A percentile compares a stretch with the other conserved stretches of the same genome.
phyloP scores from a whole-genome alignment of 2,113 vertebrate genomes.

The Syrrhaptes paradoxus region DNA sequence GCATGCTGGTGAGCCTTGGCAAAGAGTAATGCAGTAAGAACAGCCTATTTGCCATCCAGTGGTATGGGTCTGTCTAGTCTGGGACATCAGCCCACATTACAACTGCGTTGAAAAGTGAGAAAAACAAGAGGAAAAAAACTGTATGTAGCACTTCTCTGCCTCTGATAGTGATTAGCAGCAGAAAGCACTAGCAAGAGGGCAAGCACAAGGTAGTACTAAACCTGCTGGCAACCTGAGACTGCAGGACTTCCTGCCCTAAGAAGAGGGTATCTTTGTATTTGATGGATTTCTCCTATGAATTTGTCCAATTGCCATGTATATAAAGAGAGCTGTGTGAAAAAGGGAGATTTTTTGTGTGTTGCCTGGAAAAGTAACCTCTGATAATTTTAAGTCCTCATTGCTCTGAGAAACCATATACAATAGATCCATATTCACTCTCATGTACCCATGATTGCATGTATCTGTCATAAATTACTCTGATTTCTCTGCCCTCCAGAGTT shows the following conservation, averaged over 20 bases:
- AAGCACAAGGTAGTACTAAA: neutral
- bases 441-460: neutral
- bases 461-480: neutral
- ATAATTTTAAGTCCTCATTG: neutral
- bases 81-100: neutral
- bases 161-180: neutral
- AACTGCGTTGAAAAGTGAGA: neutral
- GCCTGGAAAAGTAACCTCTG: neutral
- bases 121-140: neutral
- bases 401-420: neutral
- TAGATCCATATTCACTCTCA: neutral
- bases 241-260: neutral
- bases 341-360: neutral
- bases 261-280: neutral
- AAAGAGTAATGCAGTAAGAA: neutral
- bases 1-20: neutral
- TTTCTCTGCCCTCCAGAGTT: neutral
- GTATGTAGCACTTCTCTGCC: neutral
- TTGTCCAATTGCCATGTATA: neutral
- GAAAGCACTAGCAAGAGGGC: neutral
- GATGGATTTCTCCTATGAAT: neutral
- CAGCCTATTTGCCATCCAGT: neutral
- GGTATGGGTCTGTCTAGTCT: neutral
- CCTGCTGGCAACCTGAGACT: neutral
- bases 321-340: neutral